phyloP scores from a whole-genome alignment of 2,113 vertebrate species.

The Empidonax alnorum region DNA sequence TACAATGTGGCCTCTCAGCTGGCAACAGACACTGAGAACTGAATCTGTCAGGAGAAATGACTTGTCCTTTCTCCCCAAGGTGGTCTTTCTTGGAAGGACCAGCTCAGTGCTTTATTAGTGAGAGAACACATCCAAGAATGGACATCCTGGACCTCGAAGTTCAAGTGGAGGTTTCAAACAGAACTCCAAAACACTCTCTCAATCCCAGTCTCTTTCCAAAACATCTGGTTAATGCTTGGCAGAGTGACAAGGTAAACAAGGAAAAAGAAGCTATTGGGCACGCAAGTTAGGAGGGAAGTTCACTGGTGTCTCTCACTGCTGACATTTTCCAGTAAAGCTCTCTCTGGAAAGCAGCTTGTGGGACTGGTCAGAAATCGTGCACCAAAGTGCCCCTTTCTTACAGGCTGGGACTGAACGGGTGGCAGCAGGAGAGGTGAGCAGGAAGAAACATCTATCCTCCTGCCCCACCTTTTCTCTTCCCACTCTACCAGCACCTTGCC shows the following conservation, averaged over 20 bases:
- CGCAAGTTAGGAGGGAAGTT: not conserved
- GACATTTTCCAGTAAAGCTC: not conserved
- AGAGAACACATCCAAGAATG: not conserved
- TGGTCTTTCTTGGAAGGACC: not conserved
- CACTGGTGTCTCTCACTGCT: not conserved
- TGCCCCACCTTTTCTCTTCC: not conserved
- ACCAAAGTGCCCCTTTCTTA: not conserved
- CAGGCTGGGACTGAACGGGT: not conserved
- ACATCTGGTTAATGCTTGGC: not conserved
- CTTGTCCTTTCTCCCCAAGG: not conserved
- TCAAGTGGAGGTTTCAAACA: constrained; percentile 15
- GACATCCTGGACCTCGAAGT: not conserved
- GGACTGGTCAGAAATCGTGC: no score
- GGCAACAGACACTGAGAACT: not conserved
- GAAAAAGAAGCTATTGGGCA: not conserved
- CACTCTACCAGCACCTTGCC: not conserved
- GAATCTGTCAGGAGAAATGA: not conserved
- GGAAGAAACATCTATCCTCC: not conserved
- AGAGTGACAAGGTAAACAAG: not conserved
- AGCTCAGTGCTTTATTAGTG: not conserved
- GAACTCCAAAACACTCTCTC: not conserved
- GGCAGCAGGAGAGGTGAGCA: not conserved
- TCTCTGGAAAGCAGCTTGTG: no score
- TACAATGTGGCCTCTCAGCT: not conserved
- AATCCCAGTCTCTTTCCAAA: not conserved